Percentiles rank a stretch among this genome's conserved stretches.
Evolutionary conservation across 2,113 vertebrate genomes (phyloP).

Genomic region (Platysteira castanea): DNA sequence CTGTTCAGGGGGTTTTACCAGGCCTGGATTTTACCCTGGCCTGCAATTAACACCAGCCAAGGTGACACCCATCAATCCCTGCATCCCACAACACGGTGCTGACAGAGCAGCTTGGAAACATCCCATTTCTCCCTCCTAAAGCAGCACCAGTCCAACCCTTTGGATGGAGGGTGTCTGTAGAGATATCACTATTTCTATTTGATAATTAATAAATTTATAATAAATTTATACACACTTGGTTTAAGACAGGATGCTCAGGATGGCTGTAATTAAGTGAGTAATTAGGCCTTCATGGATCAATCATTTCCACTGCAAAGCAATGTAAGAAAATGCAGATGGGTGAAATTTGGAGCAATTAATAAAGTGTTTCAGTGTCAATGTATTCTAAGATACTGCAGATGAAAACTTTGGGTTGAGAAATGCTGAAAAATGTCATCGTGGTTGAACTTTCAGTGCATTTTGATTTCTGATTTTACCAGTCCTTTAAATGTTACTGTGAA

Average conservation of each 20-base stretch:
- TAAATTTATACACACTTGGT: not conserved
- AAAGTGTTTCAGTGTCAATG: fast-evolving
- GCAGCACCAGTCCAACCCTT: not conserved
- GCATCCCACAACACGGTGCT: not conserved
- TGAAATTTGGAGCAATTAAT: not conserved
- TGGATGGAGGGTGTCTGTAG: not conserved
- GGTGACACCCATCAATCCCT: not conserved
- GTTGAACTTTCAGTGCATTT: not conserved
- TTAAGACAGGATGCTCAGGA: not conserved
- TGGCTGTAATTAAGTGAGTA: not conserved
- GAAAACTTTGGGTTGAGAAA: not conserved
- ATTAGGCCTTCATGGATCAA: not conserved
- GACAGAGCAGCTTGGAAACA: not conserved
- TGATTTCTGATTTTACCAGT: not conserved
- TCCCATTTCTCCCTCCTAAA: not conserved
- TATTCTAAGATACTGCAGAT: not conserved
- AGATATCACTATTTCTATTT: not conserved
- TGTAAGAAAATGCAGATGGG: not conserved
- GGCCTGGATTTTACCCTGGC: not conserved
- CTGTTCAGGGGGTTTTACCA: not conserved
- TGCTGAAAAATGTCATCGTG: not conserved
- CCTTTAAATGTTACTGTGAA: not conserved
- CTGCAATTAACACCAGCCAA: not conserved
- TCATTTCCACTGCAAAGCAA: not conserved
- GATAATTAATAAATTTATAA: not conserved